Percentiles rank a stretch among this genome's conserved stretches.
Evolutionary conservation across 2,888 invertebrate species (phyloP).

Genomic region (Acanthosepion pharaonis): DNA sequence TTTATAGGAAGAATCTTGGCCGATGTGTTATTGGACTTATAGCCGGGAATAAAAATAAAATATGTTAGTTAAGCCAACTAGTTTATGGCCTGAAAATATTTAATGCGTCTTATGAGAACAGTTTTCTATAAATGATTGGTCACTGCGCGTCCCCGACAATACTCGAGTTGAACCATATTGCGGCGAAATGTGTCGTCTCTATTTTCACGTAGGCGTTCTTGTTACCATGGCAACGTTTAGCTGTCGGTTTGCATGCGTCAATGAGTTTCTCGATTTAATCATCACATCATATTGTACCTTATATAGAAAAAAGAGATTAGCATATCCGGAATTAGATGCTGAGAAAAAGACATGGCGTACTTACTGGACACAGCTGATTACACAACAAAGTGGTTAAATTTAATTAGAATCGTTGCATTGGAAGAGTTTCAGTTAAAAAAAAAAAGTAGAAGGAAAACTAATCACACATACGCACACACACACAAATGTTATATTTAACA

Average conservation of each 20-base stretch:
- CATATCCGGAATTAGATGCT: not conserved
- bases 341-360: not conserved
- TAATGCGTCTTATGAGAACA: too few species aligned
- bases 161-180: too few species aligned
- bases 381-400: not conserved
- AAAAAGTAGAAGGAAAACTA: too few species aligned
- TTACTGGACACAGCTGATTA: not conserved
- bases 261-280: not conserved
- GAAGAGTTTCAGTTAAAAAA: not conserved
- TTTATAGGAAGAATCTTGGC: too few species aligned
- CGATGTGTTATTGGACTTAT: too few species aligned
- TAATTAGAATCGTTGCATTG: not conserved
- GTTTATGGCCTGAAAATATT: too few species aligned
- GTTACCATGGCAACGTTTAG: not conserved
- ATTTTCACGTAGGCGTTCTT: slow-evolving; percentile 20
- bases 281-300: not conserved
- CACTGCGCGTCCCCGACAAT: too few species aligned
- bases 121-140: too few species aligned
- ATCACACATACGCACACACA: not conserved
- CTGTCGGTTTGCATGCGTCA: slow-evolving; percentile 18
- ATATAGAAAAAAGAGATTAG: not conserved
- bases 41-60: too few species aligned
- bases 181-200: not conserved
- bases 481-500: not conserved
- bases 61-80: too few species aligned